Percentiles rank a stretch among this genome's conserved stretches.
phyloP scores from a whole-genome alignment of 2,888 invertebrate genomes.

The Tachina lurida region DNA sequence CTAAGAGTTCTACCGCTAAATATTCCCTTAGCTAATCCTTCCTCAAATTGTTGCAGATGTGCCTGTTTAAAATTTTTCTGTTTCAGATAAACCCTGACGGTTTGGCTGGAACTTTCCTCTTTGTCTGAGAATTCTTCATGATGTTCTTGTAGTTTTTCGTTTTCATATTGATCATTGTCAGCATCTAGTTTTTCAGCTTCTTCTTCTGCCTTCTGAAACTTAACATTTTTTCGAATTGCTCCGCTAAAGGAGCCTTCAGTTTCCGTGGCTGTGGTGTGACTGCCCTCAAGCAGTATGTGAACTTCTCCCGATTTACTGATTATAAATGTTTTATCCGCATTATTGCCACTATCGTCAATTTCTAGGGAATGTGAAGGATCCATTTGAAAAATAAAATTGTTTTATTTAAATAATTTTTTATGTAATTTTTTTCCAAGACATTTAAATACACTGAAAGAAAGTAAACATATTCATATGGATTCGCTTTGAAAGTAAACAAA shows the following conservation, averaged over 20 bases:
- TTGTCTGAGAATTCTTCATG: too few species aligned
- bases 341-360: neutral
- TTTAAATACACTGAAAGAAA: conserved; percentile 19
- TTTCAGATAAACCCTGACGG: too few species aligned
- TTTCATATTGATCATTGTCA: neutral
- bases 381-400: conserved; percentile 11
- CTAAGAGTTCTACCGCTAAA: neutral
- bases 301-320: neutral
- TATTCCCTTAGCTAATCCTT: too few species aligned
- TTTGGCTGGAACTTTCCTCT: too few species aligned
- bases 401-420: neutral
- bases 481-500: too few species aligned
- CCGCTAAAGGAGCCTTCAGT: conserved; percentile 42
- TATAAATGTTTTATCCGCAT: neutral
- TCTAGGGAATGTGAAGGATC: conserved; percentile 29
- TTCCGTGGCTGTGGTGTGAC: conserved; percentile 63
- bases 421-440: conserved; percentile 16
- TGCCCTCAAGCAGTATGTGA: conserved; percentile 58
- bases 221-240: conserved; percentile 22
- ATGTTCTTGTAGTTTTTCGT: neutral
- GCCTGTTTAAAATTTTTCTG: too few species aligned
- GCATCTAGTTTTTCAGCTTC: neutral
- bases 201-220: conserved; percentile 42
- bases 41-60: too few species aligned
- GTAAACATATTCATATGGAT: neutral